Percentiles rank a stretch among this genome's conserved stretches.
phyloP scores from a whole-genome alignment of 2,797 vertebrate genomes.

The Lacerta agilis region DNA sequence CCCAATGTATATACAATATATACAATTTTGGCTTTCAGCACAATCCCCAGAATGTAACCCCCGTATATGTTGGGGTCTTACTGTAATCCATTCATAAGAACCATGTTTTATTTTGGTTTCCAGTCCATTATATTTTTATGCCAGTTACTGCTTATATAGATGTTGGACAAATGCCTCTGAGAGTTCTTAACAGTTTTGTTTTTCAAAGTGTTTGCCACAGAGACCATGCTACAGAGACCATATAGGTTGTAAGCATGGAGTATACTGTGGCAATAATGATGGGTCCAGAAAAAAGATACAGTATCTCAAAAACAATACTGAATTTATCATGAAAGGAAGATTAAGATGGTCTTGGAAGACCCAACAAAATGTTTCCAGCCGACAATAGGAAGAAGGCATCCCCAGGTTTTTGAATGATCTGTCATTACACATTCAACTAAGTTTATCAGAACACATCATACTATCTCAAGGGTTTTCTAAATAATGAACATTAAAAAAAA shows the following conservation, averaged over 20 bases:
- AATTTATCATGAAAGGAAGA: not conserved
- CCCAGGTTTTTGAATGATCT: not conserved
- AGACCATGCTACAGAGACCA: conserved; percentile 14
- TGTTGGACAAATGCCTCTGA: conserved; percentile 37
- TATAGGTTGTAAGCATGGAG: conserved; percentile 43
- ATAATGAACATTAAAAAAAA: not conserved
- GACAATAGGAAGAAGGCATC: not conserved
- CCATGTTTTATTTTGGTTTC: conserved; percentile 38
- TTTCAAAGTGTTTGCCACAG: conserved; percentile 21
- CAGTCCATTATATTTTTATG: conserved; percentile 58
- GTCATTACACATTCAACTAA: not conserved
- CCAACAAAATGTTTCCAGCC: not conserved
- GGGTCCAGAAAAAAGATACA: conserved; percentile 49
- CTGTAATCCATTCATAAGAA: conserved; percentile 35
- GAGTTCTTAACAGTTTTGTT: conserved; percentile 36
- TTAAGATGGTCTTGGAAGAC: not conserved
- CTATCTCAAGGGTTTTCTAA: not conserved
- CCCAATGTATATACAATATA: no score
- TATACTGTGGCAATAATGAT: conserved; percentile 49
- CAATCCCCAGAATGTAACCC: no score
- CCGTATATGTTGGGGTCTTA: no score
- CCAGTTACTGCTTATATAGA: conserved; percentile 53
- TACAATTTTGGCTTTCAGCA: no score
- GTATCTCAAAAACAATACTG: not conserved
- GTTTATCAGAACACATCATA: not conserved